These are phyloP conservation scores for Origma solitaria DNA, from an alignment of 2,113 vertebrate species.

Conservation along the genomic window DNA sequence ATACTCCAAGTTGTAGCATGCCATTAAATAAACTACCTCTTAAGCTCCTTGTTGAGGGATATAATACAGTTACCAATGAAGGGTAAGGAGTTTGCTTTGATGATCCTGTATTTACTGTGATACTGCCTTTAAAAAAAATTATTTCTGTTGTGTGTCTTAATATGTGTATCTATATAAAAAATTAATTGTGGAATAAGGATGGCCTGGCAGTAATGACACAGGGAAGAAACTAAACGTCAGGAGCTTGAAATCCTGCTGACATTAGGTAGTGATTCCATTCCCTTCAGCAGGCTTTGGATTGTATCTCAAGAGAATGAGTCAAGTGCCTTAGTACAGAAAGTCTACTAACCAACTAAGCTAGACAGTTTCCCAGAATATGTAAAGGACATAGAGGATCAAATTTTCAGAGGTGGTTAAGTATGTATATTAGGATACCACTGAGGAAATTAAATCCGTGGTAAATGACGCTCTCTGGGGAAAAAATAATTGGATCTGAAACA, in stretches of 20 bases:
- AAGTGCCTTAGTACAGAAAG: not conserved
- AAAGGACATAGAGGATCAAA: not conserved
- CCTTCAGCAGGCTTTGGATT: not conserved
- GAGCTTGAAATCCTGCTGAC: not conserved
- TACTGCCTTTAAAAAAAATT: accelerated
- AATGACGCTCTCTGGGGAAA: not conserved
- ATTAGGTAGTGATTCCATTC: not conserved
- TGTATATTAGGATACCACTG: not conserved
- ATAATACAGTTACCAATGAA: not conserved
- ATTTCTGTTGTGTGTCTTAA: not conserved
- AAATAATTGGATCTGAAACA: not conserved
- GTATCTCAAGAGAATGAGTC: not conserved
- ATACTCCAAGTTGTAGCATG: not conserved
- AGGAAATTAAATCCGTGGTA: not conserved
- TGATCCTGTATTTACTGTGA: not conserved
- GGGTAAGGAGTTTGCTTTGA: not conserved
- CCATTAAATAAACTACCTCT: not conserved
- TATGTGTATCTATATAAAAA: not conserved
- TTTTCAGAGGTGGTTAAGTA: not conserved
- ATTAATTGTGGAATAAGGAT: not conserved
- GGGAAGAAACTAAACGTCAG: not conserved
- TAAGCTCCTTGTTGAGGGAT: not conserved
- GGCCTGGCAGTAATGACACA: not conserved
- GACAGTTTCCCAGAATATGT: not conserved
- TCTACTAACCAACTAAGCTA: not conserved